phyloP scores from a whole-genome alignment of 2,797 vertebrate species.

The Phrynocephalus forsythii region DNA sequence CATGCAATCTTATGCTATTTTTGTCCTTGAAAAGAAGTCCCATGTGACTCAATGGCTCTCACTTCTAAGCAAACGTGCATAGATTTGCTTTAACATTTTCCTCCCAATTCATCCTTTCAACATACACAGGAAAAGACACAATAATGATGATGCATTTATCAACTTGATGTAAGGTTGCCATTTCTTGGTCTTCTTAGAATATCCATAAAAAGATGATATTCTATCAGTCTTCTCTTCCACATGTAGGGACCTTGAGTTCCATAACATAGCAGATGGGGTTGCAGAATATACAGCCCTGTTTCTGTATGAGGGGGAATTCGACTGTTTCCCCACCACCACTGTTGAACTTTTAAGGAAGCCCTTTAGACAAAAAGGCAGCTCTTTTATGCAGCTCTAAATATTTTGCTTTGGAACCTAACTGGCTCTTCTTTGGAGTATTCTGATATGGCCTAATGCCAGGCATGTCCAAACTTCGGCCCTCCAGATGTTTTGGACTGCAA shows the following conservation, averaged over 20 bases:
- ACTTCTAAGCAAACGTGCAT: background rate
- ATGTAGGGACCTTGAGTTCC: background rate
- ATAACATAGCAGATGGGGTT: background rate
- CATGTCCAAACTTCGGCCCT: too few relatives aligned
- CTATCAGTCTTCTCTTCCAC: background rate
- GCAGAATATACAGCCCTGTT: background rate
- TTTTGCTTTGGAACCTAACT: conserved; percentile 2
- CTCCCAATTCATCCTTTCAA: conserved; percentile 46
- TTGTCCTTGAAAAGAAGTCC: background rate
- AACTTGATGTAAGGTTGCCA: background rate
- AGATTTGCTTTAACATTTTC: conserved; percentile 20
- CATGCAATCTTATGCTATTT: background rate
- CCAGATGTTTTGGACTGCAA: too few relatives aligned
- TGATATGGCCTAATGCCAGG: conserved; percentile 2
- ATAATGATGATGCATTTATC: conserved; percentile 25
- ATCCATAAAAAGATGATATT: background rate
- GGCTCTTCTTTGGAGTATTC: background rate
- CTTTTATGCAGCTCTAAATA: background rate
- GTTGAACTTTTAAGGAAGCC: background rate
- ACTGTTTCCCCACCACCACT: background rate
- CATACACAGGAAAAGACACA: conserved; percentile 29
- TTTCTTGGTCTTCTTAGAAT: conserved; percentile 12
- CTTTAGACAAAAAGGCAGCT: background rate
- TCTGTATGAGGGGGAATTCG: background rate
- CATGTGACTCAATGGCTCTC: background rate